A percentile compares a stretch with the other conserved stretches of the same genome.
phyloP scores from a whole-genome alignment of 2,797 vertebrate species.

The Schizopygopsis pylzovi region DNA sequence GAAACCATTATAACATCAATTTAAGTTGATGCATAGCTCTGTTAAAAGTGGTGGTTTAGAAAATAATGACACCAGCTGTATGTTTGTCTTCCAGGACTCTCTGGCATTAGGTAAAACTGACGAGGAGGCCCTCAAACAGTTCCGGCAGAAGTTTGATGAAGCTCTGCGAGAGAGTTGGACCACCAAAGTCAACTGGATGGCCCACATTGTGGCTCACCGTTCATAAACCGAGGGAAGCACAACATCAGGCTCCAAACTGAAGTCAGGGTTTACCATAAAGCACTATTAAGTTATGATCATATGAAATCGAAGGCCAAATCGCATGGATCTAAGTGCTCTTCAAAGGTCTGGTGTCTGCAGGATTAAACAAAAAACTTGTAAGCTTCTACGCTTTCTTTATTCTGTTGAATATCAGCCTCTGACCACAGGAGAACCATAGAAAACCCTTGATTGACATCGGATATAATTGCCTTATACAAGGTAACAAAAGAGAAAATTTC shows the following conservation, averaged over 20 bases:
- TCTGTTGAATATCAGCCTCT: slow-evolving; percentile 2
- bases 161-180: slow-evolving; percentile 98
- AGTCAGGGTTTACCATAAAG: slow-evolving; percentile 17
- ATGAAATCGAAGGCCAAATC: neutral
- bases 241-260: slow-evolving; percentile 36
- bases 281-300: slow-evolving; percentile 15
- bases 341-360: neutral
- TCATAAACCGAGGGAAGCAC: slow-evolving; percentile 77
- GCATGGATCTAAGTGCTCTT: neutral
- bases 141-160: slow-evolving; percentile 98
- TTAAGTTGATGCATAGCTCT: neutral
- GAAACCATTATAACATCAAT: neutral
- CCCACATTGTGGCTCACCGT: slow-evolving; percentile 94
- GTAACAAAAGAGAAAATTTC: slow-evolving; percentile 55
- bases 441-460: slow-evolving; percentile 45
- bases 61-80: neutral
- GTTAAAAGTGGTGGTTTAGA: neutral
- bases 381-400: neutral
- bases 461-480: slow-evolving; percentile 72
- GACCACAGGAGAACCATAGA: slow-evolving; percentile 17
- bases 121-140: slow-evolving; percentile 96
- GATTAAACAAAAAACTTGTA: neutral
- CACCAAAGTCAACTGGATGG: slow-evolving; percentile 99
- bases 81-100: slow-evolving; percentile 83
- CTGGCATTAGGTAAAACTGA: slow-evolving; percentile 96